Evolutionary conservation across 2,113 vertebrate species (phyloP).

Genomic region (Rhynchopsitta pachyrhyncha): DNA sequence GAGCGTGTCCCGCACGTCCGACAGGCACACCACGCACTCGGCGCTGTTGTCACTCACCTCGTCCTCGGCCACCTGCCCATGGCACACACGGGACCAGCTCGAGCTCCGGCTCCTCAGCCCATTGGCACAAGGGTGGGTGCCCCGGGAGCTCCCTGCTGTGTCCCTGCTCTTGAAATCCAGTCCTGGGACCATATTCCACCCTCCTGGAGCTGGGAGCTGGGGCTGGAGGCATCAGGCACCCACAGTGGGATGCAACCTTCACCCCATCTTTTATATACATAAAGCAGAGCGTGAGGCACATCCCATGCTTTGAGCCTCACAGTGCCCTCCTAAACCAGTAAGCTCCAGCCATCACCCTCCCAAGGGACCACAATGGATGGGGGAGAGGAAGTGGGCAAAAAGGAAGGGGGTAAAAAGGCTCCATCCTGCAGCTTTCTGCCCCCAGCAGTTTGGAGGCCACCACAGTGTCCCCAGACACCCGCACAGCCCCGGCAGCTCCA

Average conservation of each 20-base stretch:
- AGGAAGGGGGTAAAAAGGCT: not conserved
- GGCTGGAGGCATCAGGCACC: not conserved
- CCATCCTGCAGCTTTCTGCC: not conserved
- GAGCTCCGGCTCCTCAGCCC: not conserved
- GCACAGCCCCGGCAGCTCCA: not conserved
- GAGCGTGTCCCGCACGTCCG: conserved; percentile 93
- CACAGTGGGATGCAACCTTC: rapidly evolving
- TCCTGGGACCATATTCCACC: not conserved
- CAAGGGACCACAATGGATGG: not conserved
- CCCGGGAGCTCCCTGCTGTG: not conserved
- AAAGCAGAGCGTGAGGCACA: not conserved
- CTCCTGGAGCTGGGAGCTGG: not conserved
- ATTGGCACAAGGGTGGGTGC: rapidly evolving
- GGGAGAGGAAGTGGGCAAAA: not conserved
- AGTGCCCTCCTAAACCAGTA: not conserved
- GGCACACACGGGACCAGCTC: not conserved
- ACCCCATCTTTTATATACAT: not conserved
- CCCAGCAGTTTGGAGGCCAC: not conserved
- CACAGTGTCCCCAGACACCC: not conserved
- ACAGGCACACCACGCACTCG: conserved; percentile 96
- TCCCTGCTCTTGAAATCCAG: not conserved
- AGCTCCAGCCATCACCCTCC: not conserved
- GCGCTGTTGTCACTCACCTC: conserved; percentile 98
- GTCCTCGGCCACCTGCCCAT: conserved; percentile 86
- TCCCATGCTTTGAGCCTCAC: rapidly evolving